These are phyloP conservation scores for Selenia dentaria DNA, from an alignment of 2,888 invertebrate species.

Conservation along the genomic window DNA sequence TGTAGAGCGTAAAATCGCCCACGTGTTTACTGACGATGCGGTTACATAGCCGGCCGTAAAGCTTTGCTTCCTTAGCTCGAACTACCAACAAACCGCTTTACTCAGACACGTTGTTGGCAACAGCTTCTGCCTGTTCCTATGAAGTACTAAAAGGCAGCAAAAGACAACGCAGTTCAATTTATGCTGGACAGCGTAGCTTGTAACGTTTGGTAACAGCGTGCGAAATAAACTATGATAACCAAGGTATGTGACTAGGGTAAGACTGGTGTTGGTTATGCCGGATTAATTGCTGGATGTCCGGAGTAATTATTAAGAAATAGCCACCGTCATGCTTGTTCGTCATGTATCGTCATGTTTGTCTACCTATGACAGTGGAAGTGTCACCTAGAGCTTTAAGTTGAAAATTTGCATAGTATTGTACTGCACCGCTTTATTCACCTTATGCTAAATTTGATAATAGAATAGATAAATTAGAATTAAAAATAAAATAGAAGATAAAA, in stretches of 20 bases:
- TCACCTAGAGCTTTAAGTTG: too few species aligned
- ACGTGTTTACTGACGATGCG: conserved; percentile 58
- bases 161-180: conserved; percentile 38
- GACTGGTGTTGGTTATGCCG: conserved; percentile 5
- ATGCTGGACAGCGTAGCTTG: conserved; percentile 44
- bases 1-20: conserved; percentile 55
- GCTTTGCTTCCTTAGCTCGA: conserved; percentile 68
- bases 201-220: conserved; percentile 67
- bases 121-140: conserved; percentile 17
- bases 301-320: too few species aligned
- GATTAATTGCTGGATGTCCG: not conserved
- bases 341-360: too few species aligned
- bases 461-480: too few species aligned
- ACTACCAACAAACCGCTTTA: conserved; percentile 49
- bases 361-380: too few species aligned
- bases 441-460: too few species aligned
- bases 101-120: conserved; percentile 43
- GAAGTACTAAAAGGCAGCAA: conserved; percentile 27
- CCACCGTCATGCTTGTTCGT: too few species aligned
- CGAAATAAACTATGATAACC: conserved; percentile 75
- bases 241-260: conserved; percentile 44
- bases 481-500: too few species aligned
- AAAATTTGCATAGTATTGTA: too few species aligned
- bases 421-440: too few species aligned
- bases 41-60: conserved; percentile 68